phyloP scores from a whole-genome alignment of 1,140 invertebrate genomes.

The Sminthurides bifidus region DNA sequence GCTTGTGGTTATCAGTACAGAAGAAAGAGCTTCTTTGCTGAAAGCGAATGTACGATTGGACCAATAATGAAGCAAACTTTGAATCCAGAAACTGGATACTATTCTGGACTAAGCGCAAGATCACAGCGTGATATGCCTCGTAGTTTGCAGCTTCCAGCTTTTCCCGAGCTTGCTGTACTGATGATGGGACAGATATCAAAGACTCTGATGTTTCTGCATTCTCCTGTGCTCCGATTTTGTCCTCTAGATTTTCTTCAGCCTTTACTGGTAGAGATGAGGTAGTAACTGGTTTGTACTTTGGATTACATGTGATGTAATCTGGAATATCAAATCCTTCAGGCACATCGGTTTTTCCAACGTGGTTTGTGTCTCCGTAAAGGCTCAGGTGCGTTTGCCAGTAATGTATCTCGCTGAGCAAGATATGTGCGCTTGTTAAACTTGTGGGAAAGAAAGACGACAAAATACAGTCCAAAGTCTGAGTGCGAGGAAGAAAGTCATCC shows the following conservation, averaged over 20 bases:
- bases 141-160: too few species aligned
- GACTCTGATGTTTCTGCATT: neutral
- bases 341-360: neutral
- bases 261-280: neutral
- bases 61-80: conserved; percentile 17
- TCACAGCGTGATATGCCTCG: too few species aligned
- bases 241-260: neutral
- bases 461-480: conserved; percentile 21
- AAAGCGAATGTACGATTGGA: conserved; percentile 23
- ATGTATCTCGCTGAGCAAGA: conserved; percentile 24
- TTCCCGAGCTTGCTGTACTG: too few species aligned
- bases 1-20: conserved; percentile 7
- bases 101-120: conserved; percentile 13
- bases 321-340: conserved; percentile 24
- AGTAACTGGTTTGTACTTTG: conserved; percentile 1
- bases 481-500: conserved; percentile 28
- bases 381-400: conserved; percentile 26
- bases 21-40: conserved; percentile 12
- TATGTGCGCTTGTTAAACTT: conserved; percentile 14
- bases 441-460: conserved; percentile 10
- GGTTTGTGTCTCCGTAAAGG: conserved; percentile 9
- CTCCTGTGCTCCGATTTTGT: neutral
- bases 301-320: conserved; percentile 2
- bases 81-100: conserved; percentile 15
- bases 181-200: too few species aligned